Evolutionary conservation across 1,140 invertebrate species (phyloP), one percentile per base, ranked within the genome.

Genomic region (Hypsibius dujardini): DNA sequence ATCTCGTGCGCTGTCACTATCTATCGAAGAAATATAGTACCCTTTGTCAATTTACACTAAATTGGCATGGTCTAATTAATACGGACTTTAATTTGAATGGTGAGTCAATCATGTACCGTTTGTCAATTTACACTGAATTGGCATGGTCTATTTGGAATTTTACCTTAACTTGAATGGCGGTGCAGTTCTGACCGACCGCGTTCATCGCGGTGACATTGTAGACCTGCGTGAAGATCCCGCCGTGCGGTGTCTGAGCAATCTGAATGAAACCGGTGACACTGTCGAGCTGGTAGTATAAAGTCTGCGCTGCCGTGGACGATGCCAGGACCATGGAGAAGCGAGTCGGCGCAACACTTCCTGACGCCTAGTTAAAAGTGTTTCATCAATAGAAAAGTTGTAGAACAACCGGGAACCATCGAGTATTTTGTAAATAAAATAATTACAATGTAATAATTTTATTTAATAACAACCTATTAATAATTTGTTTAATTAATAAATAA

Each of bases 201-300:
- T 67, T 67, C 3, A 42, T 67, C 3, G 62, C 62, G 42, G 62
- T 67, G 3, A 67, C 62, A 42, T 67, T 67, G 62, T 67, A 67
- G 3, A 7, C 7, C 42, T 67, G 12, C 3, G 42, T 67, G 42
- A 67, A 67, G 12, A 67, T 67, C 3, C 62, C 62, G 7, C 62
- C 62, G 3, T 67, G 7, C 3, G 62, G 62, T 42, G 12, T 12
- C 45, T 67, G 12, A 12, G 3, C 7, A 14, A 67, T 67, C 45
- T 67, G 7, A 3, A 67, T 42, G 7, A 67, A 42, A 7, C 62
- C 62, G 42, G 42, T 7, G 42, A 14, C 3, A 3, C 12, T 3
- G 45, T 67, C 62, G 3, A 67, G 3, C 42, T 42, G 12, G n/a
- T n/a, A n/a, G n/a, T n/a, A n/a, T n/a, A n/a, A n/a, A n/a, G 42